These are phyloP conservation scores for Aelia acuminata DNA, from an alignment of 2,888 invertebrate genomes.

Conservation along the genomic window DNA sequence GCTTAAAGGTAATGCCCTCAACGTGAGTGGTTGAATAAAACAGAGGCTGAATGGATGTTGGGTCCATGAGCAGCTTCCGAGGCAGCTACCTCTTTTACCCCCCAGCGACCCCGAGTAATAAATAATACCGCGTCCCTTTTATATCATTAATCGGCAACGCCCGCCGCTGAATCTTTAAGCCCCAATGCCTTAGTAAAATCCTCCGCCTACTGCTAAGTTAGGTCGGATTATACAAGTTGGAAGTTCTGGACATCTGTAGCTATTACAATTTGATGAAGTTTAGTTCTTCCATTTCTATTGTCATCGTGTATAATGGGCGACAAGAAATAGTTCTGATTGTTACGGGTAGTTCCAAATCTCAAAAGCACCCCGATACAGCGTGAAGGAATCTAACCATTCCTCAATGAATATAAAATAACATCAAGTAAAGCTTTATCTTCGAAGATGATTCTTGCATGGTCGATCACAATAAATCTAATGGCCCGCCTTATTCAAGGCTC, in stretches of 20 bases:
- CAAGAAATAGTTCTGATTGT: no score
- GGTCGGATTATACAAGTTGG: constrained; percentile 8
- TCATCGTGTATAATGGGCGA: no score
- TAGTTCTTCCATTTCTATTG: no score
- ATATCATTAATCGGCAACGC: constrained; percentile 17
- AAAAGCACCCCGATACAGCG: no score
- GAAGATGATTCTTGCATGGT: no score
- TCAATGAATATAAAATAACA: no score
- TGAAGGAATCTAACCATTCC: no score
- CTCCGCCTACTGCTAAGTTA: background rate
- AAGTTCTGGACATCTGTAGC: background rate
- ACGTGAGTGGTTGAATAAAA: constrained; percentile 52
- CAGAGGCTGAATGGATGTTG: constrained; percentile 47
- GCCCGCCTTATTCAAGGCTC: no score
- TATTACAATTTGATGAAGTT: background rate
- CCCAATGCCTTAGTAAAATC: background rate
- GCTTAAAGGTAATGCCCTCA: constrained; percentile 45
- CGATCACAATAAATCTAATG: no score
- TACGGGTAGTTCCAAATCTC: no score
- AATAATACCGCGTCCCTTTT: constrained; percentile 25
- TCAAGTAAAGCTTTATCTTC: no score
- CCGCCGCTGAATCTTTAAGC: constrained; percentile 7
- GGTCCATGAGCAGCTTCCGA: constrained; percentile 35
- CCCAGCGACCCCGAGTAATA: constrained; percentile 2
- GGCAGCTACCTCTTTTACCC: constrained; percentile 30